Base-by-base conservation (phyloP, 2,888 invertebrate genomes). In the Cephus spinipes region DNA sequence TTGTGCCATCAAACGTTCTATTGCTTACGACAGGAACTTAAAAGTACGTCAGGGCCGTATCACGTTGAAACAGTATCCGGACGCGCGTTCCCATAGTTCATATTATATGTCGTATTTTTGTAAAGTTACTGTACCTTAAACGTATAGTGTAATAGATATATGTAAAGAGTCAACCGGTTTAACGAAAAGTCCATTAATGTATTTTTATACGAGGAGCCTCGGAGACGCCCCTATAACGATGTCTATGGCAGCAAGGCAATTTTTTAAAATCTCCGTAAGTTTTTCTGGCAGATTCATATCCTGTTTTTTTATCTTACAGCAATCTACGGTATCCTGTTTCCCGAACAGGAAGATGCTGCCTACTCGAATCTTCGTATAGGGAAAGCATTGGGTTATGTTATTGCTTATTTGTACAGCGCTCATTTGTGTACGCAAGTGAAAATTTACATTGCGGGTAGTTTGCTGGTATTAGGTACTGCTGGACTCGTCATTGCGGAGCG, bases 341-440 rank as follows among this genome's bases (percentile, higher is more conserved):
- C 93, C 0, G 92, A 93, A 0, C 91, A 93, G 82, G 93, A 95
- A 85, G 95, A 95, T 85, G 94, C 95, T 0, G 95, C 95, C 0
- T 95, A 94, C 91, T 93, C 95, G 69, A 95, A 95, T 92, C 95
- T 95, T 92, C 92, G 95, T 0, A 92, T 95, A 3, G 95, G 95
- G 95, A 95, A 95, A 87, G 94, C 94, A 0, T 89, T 94, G 0
- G 95, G 95, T 4, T 94, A 94, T 89, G 94, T 95, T 81, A 92
- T 94, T 12, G 94, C 95, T 1, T 95, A 94, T 87, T 90, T 93
- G 55, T 92, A 94, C 81, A 94, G 94, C 1, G 92, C 93, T 4
- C 92, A 92, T 83, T 84, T 94, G 2, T 92, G 93, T 75, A 93
- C 93, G 30, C 89, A 92, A 9, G 87, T 92, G 33, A 94, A 94